Evolutionary conservation across 1,140 invertebrate species (phyloP).

Genomic region (Bombus soroeensis): DNA sequence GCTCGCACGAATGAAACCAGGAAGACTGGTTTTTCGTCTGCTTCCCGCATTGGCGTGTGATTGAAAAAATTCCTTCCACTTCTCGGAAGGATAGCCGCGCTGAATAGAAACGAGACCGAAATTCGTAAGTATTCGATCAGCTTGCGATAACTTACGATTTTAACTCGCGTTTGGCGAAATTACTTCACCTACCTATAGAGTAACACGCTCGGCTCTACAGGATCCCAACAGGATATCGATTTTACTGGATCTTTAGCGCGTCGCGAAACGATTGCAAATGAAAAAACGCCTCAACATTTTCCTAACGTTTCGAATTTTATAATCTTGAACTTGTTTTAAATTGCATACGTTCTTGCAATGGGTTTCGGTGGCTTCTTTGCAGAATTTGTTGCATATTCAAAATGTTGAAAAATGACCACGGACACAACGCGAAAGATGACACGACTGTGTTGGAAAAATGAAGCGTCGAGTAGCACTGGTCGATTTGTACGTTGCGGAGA

Average conservation of each 20-base stretch:
- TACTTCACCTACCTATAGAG: not conserved
- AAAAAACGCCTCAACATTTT: no score
- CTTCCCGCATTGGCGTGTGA: conserved; percentile 46
- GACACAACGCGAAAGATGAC: not conserved
- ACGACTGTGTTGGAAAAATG: not conserved
- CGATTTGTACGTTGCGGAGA: conserved; percentile 17
- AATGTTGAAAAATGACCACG: not conserved
- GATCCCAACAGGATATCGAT: no score
- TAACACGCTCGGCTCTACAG: no score
- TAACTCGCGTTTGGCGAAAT: not conserved
- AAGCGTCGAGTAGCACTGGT: not conserved
- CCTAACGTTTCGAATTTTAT: no score
- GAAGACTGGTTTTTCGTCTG: conserved; percentile 14
- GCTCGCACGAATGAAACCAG: conserved; percentile 44
- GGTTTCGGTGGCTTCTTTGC: no score
- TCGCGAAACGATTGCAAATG: no score
- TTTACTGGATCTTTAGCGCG: no score
- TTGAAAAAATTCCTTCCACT: not conserved
- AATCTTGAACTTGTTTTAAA: not conserved
- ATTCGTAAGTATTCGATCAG: not conserved
- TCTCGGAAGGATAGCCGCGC: not conserved
- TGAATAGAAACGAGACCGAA: not conserved
- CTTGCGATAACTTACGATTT: not conserved
- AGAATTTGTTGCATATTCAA: no score
- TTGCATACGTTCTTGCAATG: no score